Base-by-base conservation (phyloP, 2,888 invertebrate genomes). In the Psylliodes chrysocephalus region DNA sequence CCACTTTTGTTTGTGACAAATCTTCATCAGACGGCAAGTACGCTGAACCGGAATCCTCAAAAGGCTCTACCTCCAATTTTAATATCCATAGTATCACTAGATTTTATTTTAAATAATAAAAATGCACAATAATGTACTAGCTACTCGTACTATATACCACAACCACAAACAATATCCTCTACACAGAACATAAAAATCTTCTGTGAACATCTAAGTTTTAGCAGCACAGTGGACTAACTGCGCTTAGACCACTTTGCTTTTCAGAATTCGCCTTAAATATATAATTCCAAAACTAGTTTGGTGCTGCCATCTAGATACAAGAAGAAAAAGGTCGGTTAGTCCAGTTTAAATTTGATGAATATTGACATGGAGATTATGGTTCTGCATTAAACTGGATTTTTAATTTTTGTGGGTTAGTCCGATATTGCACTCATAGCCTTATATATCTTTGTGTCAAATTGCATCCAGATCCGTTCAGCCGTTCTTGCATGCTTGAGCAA, bases 371-470 rank as follows among this genome's bases (percentile, higher is more conserved):
- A 22, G 44, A 40, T 42, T 42, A 28, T 30, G 5, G 38, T 19
- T 17, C 35, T 55, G 44, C 10, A 40, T 55, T 14, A 42, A 61
- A 61, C 14, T 17, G n/a, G 10, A 38, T 42, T 44, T 22, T 17
- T 8, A 12, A 17, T 15, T 55, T 55, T 55, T 54, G 54, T 61
- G 61, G 61, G 61, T 61, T 61, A 33, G 46, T 61, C 61, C 56
- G 15, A n/a, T 46, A 46, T 46, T 46, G 46, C 46, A 46, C 18
- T 46, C 18, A 46, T 18, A 46, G 46, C 46, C 46, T 46, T 18
- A 46, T 28, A n/a, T n/a, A n/a, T n/a, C n/a, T n/a, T n/a, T n/a
- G n/a, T n/a, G n/a, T n/a, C n/a, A n/a, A n/a, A n/a, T n/a, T n/a
- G n/a, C n/a, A n/a, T n/a, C n/a, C n/a, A n/a, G n/a, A n/a, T n/a